A percentile compares a stretch with the other conserved stretches of the same genome.
phyloP scores from a whole-genome alignment of 1,140 invertebrate genomes.

The Polypedilum vanderplanki region DNA sequence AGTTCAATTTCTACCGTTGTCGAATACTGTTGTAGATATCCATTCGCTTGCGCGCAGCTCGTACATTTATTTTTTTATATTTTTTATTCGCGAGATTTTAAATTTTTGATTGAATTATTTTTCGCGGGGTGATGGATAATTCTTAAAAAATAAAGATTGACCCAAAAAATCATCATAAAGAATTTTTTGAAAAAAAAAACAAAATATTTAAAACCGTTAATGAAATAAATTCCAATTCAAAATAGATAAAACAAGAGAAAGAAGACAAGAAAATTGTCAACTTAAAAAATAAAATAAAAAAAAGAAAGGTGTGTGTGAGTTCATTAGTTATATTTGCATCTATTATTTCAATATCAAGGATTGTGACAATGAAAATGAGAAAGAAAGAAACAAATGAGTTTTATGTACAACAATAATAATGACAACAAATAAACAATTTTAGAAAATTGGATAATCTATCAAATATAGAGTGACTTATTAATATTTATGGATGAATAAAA shows the following conservation, averaged over 20 bases:
- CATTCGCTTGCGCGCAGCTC: not conserved
- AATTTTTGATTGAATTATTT: too few species aligned
- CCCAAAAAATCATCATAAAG: not conserved
- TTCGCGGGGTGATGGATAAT: not conserved
- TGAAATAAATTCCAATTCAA: slow-evolving; percentile 6
- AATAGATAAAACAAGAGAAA: not conserved
- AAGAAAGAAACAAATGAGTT: not conserved
- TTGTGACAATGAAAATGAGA: not conserved
- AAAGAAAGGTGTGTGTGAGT: slow-evolving; percentile 1
- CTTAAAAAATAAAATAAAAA: not conserved
- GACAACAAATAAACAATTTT: too few species aligned
- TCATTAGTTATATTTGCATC: not conserved
- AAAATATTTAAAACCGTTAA: not conserved
- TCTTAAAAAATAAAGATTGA: not conserved
- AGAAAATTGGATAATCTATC: too few species aligned
- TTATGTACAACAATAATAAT: not conserved
- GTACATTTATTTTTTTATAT: too few species aligned
- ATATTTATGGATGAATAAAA: not conserved
- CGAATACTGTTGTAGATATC: slow-evolving; percentile 6
- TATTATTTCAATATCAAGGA: slow-evolving; percentile 14
- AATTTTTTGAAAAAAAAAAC: not conserved
- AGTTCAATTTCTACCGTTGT: slow-evolving; percentile 27
- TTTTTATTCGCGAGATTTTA: not conserved
- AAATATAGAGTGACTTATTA: not conserved
- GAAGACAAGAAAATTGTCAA: not conserved